Percentiles rank a stretch among this genome's conserved stretches.
Conservation (phyloP, 2,888 invertebrate genomes). For the Zhengitettix transpicula region DNA sequence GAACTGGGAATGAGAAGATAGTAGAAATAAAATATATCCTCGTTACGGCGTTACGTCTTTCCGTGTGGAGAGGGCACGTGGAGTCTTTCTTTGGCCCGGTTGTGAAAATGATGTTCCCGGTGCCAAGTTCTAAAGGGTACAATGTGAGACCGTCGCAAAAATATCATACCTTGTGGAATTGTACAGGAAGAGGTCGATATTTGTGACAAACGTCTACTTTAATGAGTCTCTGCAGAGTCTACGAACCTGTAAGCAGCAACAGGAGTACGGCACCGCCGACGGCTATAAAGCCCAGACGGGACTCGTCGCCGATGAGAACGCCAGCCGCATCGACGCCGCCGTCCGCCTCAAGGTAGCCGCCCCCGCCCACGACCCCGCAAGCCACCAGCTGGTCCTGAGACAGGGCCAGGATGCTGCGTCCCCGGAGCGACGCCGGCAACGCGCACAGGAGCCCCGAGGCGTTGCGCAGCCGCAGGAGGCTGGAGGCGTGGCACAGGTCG, state of each 20-base stretch:
- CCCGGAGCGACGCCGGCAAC: conserved; percentile 25
- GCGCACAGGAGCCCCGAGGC: conserved; percentile 27
- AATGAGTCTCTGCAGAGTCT: too few species aligned
- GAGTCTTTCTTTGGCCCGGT: too few species aligned
- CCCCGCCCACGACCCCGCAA: conserved; percentile 28
- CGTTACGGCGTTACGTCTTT: too few species aligned
- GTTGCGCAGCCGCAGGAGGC: conserved; percentile 30
- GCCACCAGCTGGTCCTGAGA: conserved; percentile 32
- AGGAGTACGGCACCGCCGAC: conserved; percentile 38
- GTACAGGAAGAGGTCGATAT: too few species aligned
- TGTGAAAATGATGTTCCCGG: too few species aligned
- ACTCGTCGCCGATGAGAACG: conserved; percentile 31
- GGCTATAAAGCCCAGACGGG: conserved; percentile 33
- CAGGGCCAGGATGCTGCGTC: conserved; percentile 22
- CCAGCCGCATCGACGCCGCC: conserved; percentile 17
- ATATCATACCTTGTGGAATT: too few species aligned
- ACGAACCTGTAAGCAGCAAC: conserved; percentile 26
- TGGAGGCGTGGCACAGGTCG: conserved; percentile 42
- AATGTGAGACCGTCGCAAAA: too few species aligned
- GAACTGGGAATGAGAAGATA: too few species aligned
- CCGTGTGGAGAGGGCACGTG: too few species aligned
- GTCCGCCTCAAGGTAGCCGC: conserved; percentile 22
- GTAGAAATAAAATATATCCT: too few species aligned
- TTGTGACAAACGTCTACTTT: too few species aligned
- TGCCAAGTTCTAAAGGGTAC: too few species aligned